Evolutionary conservation across 2,113 vertebrate genomes (phyloP).

Genomic region (Anarhynchus alexandrinus): DNA sequence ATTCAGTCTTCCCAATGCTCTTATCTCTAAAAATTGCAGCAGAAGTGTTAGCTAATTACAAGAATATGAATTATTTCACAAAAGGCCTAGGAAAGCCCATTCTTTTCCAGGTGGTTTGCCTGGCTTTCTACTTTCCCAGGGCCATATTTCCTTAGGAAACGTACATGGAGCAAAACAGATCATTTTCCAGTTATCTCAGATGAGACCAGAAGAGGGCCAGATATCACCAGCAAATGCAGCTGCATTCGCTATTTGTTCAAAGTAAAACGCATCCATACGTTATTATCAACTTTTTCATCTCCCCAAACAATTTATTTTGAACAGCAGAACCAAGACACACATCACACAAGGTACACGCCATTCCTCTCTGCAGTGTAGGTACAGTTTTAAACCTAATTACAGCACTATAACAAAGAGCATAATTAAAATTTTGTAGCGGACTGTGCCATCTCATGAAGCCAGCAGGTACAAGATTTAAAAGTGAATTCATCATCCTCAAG

Average conservation of each 20-base stretch:
- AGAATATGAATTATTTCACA: neutral
- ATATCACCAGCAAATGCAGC: neutral
- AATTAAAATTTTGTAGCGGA: neutral
- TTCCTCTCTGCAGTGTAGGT: neutral
- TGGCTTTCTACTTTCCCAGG: neutral
- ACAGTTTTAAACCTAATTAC: neutral
- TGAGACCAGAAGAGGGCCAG: slow-evolving; percentile 7
- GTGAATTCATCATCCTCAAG: fast-evolving
- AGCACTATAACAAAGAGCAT: neutral
- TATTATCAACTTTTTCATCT: neutral
- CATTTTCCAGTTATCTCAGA: neutral
- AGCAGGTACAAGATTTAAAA: neutral
- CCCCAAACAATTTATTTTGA: neutral
- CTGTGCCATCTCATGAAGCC: neutral
- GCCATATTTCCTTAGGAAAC: neutral
- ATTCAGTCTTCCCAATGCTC: neutral
- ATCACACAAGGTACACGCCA: neutral
- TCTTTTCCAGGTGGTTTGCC: neutral
- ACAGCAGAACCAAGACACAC: neutral
- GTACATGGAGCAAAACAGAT: neutral
- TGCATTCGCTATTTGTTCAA: neutral
- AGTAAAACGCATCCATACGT: fast-evolving
- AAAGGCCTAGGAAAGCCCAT: neutral
- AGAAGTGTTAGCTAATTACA: neutral
- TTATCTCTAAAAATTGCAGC: neutral